Evolutionary conservation across 2,888 invertebrate genomes (phyloP).

Genomic region (Drosophila stalkeri): DNA sequence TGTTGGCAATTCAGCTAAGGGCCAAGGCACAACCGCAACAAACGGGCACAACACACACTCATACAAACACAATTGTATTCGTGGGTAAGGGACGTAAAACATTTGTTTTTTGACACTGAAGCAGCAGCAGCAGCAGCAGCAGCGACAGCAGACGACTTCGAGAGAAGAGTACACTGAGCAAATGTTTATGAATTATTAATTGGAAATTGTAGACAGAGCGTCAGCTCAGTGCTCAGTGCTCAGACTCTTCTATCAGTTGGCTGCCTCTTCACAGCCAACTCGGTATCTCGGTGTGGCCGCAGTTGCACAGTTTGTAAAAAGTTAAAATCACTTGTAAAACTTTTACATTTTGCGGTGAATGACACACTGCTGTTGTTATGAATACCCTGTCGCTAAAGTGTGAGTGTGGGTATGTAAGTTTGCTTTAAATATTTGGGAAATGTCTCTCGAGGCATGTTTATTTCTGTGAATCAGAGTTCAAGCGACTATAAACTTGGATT

Average conservation of each 20-base stretch:
- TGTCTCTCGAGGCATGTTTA: neutral
- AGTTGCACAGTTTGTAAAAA: slow-evolving; percentile 44
- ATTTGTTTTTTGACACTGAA: slow-evolving; percentile 44
- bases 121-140: slow-evolving; percentile 8
- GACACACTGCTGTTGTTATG: slow-evolving; percentile 34
- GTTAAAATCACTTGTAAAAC: slow-evolving; percentile 73
- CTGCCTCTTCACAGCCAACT: slow-evolving; percentile 2
- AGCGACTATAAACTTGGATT: neutral
- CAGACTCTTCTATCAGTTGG: slow-evolving; percentile 10
- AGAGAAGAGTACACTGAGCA: slow-evolving; percentile 32
- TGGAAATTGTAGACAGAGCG: slow-evolving; percentile 63
- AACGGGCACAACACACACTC: neutral
- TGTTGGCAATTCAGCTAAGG: slow-evolving; percentile 53
- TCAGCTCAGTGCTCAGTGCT: slow-evolving; percentile 18
- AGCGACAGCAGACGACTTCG: slow-evolving; percentile 4
- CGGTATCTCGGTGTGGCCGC: slow-evolving; percentile 8
- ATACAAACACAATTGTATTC: neutral
- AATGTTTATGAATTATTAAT: slow-evolving; percentile 79
- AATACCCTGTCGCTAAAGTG: slow-evolving; percentile 13
- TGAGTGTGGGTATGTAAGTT: neutral
- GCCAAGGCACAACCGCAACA: slow-evolving; percentile 23
- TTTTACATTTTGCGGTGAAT: slow-evolving; percentile 73
- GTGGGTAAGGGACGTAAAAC: slow-evolving; percentile 4
- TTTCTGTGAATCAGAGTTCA: neutral
- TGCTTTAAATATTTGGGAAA: neutral